phyloP scores from a whole-genome alignment of 2,888 invertebrate species.

The Cosmia trapezina region DNA sequence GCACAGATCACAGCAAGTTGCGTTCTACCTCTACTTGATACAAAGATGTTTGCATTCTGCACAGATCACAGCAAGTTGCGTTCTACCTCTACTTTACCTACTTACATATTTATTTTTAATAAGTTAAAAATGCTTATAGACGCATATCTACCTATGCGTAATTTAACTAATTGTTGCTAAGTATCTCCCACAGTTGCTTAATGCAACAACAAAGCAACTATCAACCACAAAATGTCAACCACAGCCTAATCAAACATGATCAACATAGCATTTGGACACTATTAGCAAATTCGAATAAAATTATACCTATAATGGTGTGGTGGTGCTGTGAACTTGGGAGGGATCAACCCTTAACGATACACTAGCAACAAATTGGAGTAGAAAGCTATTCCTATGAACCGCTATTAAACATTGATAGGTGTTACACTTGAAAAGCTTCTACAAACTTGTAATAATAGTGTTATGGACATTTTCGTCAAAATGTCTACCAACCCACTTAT shows the following conservation, averaged over 20 bases:
- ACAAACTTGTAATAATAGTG: background rate
- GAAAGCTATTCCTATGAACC: constrained; percentile 3
- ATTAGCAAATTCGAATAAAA: background rate
- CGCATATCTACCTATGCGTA: no score
- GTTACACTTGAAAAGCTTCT: constrained; percentile 11
- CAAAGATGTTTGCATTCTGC: background rate
- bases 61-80: background rate
- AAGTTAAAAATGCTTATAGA: no score
- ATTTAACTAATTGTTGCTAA: background rate
- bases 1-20: background rate
- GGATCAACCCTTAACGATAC: no score
- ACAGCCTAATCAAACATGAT: background rate
- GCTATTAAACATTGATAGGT: background rate
- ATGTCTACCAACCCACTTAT: no score
- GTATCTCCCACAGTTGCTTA: background rate
- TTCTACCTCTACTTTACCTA: background rate
- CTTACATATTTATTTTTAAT: background rate
- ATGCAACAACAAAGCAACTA: background rate
- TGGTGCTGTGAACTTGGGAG: no score
- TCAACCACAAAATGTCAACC: constrained; percentile 4
- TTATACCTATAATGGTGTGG: no score
- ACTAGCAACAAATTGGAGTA: no score
- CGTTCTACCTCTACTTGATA: background rate
- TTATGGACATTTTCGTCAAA: background rate
- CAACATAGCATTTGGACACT: background rate